phyloP scores from a whole-genome alignment of 2,888 invertebrate species.

The Zaprionus lineosus region DNA sequence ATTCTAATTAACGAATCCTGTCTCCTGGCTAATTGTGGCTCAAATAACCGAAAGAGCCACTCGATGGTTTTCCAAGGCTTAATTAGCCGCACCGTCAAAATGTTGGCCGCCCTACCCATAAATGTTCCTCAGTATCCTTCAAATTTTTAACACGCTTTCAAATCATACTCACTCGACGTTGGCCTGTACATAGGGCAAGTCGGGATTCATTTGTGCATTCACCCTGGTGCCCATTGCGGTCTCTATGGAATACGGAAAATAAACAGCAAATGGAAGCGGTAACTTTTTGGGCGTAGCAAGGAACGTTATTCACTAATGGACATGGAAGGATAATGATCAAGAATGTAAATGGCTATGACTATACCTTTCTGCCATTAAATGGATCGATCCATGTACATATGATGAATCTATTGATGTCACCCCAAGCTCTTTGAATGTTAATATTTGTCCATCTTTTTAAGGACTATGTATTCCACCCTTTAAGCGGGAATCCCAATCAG shows the following conservation, averaged over 20 bases:
- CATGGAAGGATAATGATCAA: too few species aligned
- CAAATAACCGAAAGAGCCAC: conserved; percentile 63
- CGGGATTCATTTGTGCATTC: conserved; percentile 85
- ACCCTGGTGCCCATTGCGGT: conserved; percentile 80
- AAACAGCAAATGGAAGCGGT: background rate
- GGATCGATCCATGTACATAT: too few species aligned
- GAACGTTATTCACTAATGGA: too few species aligned
- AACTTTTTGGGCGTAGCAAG: too few species aligned
- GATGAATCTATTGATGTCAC: too few species aligned
- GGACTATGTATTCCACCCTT: too few species aligned
- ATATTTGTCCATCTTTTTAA: too few species aligned
- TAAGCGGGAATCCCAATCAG: too few species aligned
- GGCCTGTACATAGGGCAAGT: conserved; percentile 88
- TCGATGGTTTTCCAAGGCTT: conserved; percentile 73
- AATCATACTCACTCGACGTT: conserved; percentile 86
- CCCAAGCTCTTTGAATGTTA: too few species aligned
- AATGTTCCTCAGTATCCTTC: background rate
- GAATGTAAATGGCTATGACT: too few species aligned
- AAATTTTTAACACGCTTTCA: too few species aligned
- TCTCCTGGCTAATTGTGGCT: conserved; percentile 50
- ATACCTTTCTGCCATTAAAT: too few species aligned
- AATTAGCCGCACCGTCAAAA: conserved; percentile 72
- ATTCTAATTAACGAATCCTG: conserved; percentile 61
- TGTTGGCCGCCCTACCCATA: conserved; percentile 74
- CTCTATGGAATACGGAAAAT: conserved; percentile 46